phyloP scores from a whole-genome alignment of 2,797 vertebrate genomes.

The Enteromius viviparus region DNA sequence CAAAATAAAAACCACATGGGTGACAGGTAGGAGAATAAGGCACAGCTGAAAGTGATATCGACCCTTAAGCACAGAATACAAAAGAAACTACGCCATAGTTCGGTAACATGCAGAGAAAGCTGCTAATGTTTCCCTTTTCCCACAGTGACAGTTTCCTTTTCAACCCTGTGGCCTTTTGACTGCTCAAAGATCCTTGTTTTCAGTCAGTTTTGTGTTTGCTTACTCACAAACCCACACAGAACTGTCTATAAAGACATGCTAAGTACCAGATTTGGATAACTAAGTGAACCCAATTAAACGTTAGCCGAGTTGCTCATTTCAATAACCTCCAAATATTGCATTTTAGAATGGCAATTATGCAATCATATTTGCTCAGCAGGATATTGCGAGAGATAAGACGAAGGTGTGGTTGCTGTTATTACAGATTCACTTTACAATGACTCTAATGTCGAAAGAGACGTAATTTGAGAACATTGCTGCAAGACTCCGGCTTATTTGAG shows the following conservation, averaged over 20 bases:
- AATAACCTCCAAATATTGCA: slow-evolving; percentile 66
- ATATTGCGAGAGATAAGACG: slow-evolving; percentile 73
- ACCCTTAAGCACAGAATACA: slow-evolving; percentile 37
- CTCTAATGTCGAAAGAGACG: slow-evolving; percentile 3
- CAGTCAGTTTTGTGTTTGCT: not conserved
- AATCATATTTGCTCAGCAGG: slow-evolving; percentile 72
- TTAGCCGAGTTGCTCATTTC: slow-evolving; percentile 63
- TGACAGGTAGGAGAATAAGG: not conserved
- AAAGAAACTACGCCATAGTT: slow-evolving; percentile 24
- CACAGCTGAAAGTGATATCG: slow-evolving; percentile 22
- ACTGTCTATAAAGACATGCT: slow-evolving; percentile 5
- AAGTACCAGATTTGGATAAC: slow-evolving; percentile 18
- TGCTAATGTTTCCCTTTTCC: slow-evolving; percentile 18
- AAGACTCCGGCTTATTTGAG: not conserved
- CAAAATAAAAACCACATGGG: slow-evolving; percentile 34
- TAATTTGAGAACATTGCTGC: not conserved
- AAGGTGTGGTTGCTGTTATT: slow-evolving; percentile 64
- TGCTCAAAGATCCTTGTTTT: not conserved
- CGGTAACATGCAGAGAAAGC: slow-evolving; percentile 13
- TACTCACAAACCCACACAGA: not conserved
- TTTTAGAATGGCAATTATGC: slow-evolving; percentile 72
- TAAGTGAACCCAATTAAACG: slow-evolving; percentile 65
- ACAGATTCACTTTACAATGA: slow-evolving; percentile 58
- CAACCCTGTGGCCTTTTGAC: slow-evolving; percentile 16
- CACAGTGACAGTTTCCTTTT: slow-evolving; percentile 11